A percentile compares a stretch with the other conserved stretches of the same genome.
These are phyloP conservation scores for Macrotrachela quadricornifera DNA, from an alignment of 1,140 invertebrate species.

Conservation along the genomic window DNA sequence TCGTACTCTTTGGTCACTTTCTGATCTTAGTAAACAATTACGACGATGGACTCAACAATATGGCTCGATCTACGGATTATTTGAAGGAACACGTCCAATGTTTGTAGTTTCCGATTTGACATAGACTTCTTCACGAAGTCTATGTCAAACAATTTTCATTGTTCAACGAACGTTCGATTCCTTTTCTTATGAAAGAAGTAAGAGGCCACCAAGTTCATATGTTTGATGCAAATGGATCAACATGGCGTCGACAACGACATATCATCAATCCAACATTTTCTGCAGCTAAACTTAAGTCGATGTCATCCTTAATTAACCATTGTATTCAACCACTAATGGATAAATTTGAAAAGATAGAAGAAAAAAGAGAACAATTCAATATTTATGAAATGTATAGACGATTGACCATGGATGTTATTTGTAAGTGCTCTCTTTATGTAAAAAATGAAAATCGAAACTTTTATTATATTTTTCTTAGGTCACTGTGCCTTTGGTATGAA, in stretches of 20 bases:
- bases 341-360: too few relatives aligned
- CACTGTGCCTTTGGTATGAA: conserved; percentile 1
- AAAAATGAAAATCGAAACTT: too few relatives aligned
- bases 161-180: conserved; percentile 22
- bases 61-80: too few relatives aligned
- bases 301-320: conserved; percentile 10
- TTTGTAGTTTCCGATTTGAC: conserved; percentile 30
- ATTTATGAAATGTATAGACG: background rate
- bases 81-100: conserved; percentile 19
- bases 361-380: too few relatives aligned
- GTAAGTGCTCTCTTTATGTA: background rate
- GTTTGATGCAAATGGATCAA: conserved; percentile 15
- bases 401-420: conserved; percentile 7
- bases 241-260: conserved; percentile 36
- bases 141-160: conserved; percentile 31
- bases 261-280: conserved; percentile 40
- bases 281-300: conserved; percentile 35
- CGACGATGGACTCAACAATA: too few relatives aligned
- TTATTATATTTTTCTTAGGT: background rate
- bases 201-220: background rate
- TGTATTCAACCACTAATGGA: too few relatives aligned
- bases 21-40: too few relatives aligned
- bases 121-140: conserved; percentile 26
- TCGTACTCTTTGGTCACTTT: too few relatives aligned
- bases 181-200: too few relatives aligned